Evolutionary conservation across 2,113 vertebrate species (phyloP), one percentile per base, ranked within the genome.

Genomic region (Litocranius walleri): DNA sequence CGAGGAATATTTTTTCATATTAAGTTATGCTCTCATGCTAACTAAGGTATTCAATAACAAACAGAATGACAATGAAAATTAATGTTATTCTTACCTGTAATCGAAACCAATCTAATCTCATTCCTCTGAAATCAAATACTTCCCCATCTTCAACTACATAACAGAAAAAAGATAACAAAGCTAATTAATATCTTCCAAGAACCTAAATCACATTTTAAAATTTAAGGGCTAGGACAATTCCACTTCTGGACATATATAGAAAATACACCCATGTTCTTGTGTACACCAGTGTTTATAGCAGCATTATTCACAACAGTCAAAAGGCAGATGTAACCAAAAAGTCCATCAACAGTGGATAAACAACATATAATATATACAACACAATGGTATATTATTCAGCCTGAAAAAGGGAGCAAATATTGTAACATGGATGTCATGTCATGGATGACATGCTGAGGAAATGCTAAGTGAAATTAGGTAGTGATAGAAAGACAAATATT

Each of bases 51-150:
- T 95, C 12, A 82, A 27, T 54, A 96, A 81, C 12, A 94, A 94
- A 56, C 13, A 54, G 74, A 91, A 81, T 56, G 36, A 84, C 6
- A 94, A 90, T 84, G 61, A 92, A 96, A 88, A 95, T 50, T 48
- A 89, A 45, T 82, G 40, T 94, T 95, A 93, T 90, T 95, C 98
- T 98, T 99, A 99, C 99, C 99, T 99, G 99, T 98, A 99, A 99
- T 96, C 99, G 99, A 98, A 99, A 99, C 99, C 99, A 99, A 98
- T 99, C 99, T 98, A 99, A 99, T 96, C 99, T 99, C 99, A 99
- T 99, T 97, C 99, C 99, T 98, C 99, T 99, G 99, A 99, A 99
- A 98, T 99, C 99, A 99, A 99, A 99, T 82, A 99, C 99, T 95
- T 99, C 99, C 93, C 99, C 99, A 97, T 99, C 99, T 99, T 99